A percentile compares a stretch with the other conserved stretches of the same genome.
Conservation (phyloP, 2,113 vertebrate species). For the Paedocypris sp. region DNA sequence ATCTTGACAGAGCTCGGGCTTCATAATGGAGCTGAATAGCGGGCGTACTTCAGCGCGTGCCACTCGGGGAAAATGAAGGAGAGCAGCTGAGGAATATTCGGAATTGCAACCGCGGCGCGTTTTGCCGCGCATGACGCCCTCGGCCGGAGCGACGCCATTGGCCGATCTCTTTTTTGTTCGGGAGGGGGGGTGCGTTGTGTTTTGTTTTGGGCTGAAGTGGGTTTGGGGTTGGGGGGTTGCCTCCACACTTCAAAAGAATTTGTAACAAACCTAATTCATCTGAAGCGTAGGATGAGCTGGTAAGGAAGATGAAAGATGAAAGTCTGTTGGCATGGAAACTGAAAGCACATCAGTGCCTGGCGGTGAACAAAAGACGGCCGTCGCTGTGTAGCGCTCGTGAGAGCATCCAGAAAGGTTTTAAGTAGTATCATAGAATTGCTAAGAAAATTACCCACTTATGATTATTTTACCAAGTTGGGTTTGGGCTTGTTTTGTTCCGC, state of each 20-base stretch:
- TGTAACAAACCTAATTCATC: constrained; percentile 78
- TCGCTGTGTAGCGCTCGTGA: constrained; percentile 53
- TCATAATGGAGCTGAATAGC: constrained; percentile 66
- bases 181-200: constrained; percentile 52
- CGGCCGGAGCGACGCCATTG: constrained; percentile 54
- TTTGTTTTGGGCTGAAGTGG: constrained; percentile 67
- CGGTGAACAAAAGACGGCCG: constrained; percentile 64
- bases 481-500: constrained; percentile 45
- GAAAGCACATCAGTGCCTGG: constrained; percentile 67
- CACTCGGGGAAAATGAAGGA: constrained; percentile 25
- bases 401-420: constrained; percentile 58
- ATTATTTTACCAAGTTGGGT: constrained; percentile 59
- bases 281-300: constrained; percentile 73
- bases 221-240: constrained; percentile 47
- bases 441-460: constrained; percentile 66
- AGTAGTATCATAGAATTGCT: constrained; percentile 64
- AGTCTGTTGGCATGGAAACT: constrained; percentile 77
- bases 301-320: constrained; percentile 79
- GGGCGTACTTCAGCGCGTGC: constrained; percentile 34
- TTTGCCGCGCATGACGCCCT: constrained; percentile 54
- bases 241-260: constrained; percentile 73
- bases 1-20: constrained; percentile 56
- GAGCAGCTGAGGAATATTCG: constrained; percentile 48
- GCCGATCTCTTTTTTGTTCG: constrained; percentile 41
- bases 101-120: constrained; percentile 64